Evolutionary conservation across 1,140 invertebrate genomes (phyloP).

Genomic region (Mizuhopecten yessoensis): DNA sequence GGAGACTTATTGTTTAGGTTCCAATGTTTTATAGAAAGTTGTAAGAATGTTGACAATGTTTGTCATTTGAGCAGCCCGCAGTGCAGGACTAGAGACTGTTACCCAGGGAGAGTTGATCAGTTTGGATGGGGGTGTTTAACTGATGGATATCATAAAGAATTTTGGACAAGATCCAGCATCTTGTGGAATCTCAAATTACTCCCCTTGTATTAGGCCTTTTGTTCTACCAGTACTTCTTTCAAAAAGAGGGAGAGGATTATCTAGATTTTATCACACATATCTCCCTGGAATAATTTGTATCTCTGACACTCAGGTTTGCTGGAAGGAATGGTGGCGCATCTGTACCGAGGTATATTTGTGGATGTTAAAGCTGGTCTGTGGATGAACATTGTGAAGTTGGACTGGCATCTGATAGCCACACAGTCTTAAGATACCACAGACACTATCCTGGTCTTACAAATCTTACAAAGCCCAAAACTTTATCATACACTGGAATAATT

Average conservation of each 20-base stretch:
- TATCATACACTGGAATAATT: background rate
- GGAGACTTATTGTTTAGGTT: background rate
- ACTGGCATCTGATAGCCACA: constrained; percentile 25
- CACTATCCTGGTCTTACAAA: constrained; percentile 1
- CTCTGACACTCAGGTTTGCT: constrained; percentile 16
- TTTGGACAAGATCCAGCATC: constrained; percentile 37
- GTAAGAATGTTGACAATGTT: constrained; percentile 34
- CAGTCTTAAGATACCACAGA: background rate
- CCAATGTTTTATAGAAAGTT: constrained; percentile 20
- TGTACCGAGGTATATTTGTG: background rate
- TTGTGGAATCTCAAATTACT: constrained; percentile 28
- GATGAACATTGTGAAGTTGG: constrained; percentile 18
- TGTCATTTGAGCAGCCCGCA: background rate
- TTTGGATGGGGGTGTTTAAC: constrained; percentile 37
- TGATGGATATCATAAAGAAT: constrained; percentile 28
- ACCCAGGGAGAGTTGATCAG: background rate
- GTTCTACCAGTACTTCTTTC: constrained; percentile 15
- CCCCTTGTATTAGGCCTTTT: constrained; percentile 32
- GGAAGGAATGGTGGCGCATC: background rate
- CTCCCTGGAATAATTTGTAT: constrained; percentile 38
- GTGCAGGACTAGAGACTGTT: background rate
- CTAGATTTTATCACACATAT: constrained; percentile 30
- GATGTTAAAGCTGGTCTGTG: background rate
- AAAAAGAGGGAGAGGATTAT: constrained; percentile 29
- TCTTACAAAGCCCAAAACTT: constrained; percentile 34